Evolutionary conservation across 2,888 invertebrate genomes (phyloP).

Genomic region (Metalampra italica): DNA sequence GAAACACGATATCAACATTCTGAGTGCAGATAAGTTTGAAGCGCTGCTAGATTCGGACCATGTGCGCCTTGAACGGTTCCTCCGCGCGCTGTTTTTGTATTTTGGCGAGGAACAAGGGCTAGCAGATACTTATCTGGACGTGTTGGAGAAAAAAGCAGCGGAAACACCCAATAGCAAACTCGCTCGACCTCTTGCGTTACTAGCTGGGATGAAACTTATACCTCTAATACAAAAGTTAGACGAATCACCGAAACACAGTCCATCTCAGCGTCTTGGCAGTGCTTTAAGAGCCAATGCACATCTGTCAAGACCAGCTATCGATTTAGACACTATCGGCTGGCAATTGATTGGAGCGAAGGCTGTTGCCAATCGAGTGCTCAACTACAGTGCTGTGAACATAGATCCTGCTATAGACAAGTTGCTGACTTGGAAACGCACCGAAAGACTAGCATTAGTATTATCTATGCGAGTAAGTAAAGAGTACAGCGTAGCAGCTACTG

Average conservation of each 20-base stretch:
- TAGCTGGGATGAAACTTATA: neutral
- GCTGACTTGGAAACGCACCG: conserved; percentile 32
- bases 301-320: conserved; percentile 30
- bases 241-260: conserved; percentile 13
- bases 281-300: conserved; percentile 40
- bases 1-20: conserved; percentile 35
- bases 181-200: conserved; percentile 19
- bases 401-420: conserved; percentile 25
- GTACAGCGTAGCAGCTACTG: conserved; percentile 21
- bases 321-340: conserved; percentile 35
- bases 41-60: conserved; percentile 16
- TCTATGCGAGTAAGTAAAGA: conserved; percentile 26
- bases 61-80: conserved; percentile 31
- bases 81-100: conserved; percentile 38
- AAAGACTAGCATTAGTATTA: conserved; percentile 33
- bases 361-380: conserved; percentile 34
- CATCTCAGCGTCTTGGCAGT: conserved; percentile 22
- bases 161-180: conserved; percentile 11
- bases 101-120: conserved; percentile 44
- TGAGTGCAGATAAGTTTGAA: conserved; percentile 27
- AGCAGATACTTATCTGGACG: conserved; percentile 21
- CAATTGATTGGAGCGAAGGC: conserved; percentile 38
- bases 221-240: conserved; percentile 11
- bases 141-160: conserved; percentile 13
- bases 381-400: conserved; percentile 27